Conservation (phyloP, 1,140 invertebrate genomes). For the Calliphora vicina region DNA sequence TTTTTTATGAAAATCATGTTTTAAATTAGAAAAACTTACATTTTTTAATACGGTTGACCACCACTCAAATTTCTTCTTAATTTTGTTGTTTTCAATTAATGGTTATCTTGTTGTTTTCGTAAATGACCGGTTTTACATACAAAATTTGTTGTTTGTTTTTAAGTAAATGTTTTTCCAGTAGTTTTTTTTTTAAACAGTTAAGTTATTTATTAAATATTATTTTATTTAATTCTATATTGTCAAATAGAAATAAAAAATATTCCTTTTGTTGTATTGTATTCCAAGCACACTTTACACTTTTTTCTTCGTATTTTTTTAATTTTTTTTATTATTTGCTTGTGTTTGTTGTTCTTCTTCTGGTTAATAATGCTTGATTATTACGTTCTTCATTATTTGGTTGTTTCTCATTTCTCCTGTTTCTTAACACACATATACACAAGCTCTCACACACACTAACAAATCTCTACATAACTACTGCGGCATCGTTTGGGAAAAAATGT, state of each 20-base stretch:
- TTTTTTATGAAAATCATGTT: background rate
- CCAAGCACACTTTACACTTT: slow-evolving; percentile 23
- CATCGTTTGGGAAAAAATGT: slow-evolving; percentile 35
- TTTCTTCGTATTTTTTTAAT: slow-evolving; percentile 7
- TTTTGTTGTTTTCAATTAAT: background rate
- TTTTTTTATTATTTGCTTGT: slow-evolving; percentile 20
- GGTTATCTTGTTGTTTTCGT: background rate
- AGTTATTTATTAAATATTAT: slow-evolving; percentile 18
- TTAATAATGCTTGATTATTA: slow-evolving; percentile 27
- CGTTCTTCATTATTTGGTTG: slow-evolving; percentile 19
- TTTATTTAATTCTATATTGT: background rate
- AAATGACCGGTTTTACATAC: background rate
- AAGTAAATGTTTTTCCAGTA: background rate
- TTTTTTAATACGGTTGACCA: background rate
- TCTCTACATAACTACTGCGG: slow-evolving; percentile 37
- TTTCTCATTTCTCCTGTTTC: background rate
- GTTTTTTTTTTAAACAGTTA: too few species aligned
- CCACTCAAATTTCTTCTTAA: background rate
- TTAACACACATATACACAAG: slow-evolving; percentile 25
- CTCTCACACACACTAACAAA: slow-evolving; percentile 14
- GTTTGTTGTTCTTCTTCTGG: background rate
- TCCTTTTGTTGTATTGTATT: background rate
- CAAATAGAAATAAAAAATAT: too few species aligned
- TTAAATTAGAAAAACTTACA: slow-evolving; percentile 13
- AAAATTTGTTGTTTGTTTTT: too few species aligned